Evolutionary conservation across 2,797 vertebrate species (phyloP).

Genomic region (Tangara arthus): DNA sequence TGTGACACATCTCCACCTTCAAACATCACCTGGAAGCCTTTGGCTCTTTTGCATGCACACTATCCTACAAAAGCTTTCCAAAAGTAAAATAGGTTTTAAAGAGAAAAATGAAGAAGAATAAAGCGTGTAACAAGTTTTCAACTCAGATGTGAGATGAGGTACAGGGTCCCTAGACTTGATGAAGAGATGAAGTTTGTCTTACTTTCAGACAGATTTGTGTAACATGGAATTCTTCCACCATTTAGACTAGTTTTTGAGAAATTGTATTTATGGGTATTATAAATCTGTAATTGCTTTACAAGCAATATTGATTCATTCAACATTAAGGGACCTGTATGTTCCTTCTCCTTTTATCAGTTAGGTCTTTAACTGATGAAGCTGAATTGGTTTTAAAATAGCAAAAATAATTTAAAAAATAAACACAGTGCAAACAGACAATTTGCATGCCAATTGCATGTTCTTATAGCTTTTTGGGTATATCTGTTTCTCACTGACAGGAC

Average conservation of each 20-base stretch:
- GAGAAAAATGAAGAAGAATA: not conserved
- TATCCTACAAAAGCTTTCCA: not conserved
- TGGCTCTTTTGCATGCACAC: not conserved
- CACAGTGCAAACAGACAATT: not conserved
- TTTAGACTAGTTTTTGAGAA: not conserved
- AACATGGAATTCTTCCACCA: not conserved
- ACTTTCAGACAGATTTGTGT: not conserved
- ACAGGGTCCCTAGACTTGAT: not conserved
- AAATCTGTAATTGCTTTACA: not conserved
- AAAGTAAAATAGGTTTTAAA: not conserved
- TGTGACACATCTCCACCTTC: not conserved
- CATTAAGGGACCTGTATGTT: not conserved
- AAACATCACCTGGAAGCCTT: not conserved
- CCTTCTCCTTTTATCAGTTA: not conserved
- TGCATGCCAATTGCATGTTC: not conserved
- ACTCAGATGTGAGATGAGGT: not conserved
- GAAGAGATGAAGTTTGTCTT: not conserved
- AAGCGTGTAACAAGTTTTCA: not conserved
- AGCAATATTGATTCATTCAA: not conserved
- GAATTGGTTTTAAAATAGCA: not conserved
- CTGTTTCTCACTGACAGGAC: not conserved
- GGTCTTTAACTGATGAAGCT: not conserved
- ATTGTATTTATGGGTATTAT: not conserved
- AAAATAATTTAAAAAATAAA: not conserved
- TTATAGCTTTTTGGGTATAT: not conserved